These are phyloP conservation scores for Hippoglossus stenolepis DNA, from an alignment of 2,113 vertebrate genomes.

Conservation along the genomic window DNA sequence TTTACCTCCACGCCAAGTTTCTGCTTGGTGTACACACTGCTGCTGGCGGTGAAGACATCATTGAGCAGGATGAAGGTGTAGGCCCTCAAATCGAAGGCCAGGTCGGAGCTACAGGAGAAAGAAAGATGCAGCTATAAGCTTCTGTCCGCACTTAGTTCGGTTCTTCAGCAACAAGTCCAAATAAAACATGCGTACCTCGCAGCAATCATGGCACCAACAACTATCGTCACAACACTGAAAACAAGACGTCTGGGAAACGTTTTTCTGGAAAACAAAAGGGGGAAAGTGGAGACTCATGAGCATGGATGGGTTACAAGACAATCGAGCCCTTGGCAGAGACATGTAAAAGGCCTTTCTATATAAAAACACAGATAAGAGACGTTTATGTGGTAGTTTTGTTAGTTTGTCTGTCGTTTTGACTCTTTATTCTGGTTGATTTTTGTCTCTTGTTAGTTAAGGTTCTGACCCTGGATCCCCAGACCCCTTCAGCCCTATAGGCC, in stretches of 20 bases:
- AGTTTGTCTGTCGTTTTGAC: too few species aligned
- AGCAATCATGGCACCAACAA: constrained; percentile 90
- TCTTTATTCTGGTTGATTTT: too few species aligned
- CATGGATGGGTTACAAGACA: too few species aligned
- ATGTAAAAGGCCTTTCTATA: too few species aligned
- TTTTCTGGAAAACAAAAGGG: constrained; percentile 83
- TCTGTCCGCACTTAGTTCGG: too few species aligned
- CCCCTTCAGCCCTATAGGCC: too few species aligned
- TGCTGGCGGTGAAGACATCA: constrained; percentile 91
- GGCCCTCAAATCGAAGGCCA: constrained; percentile 89
- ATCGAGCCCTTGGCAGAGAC: too few species aligned
- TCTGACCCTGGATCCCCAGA: too few species aligned
- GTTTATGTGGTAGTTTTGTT: too few species aligned
- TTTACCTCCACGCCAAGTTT: constrained; percentile 90
- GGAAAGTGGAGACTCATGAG: constrained; percentile 16
- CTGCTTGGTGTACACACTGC: constrained; percentile 91
- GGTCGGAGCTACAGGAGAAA: constrained; percentile 85
- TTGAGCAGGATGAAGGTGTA: constrained; percentile 91
- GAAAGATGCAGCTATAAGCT: not conserved
- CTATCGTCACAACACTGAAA: constrained; percentile 86
- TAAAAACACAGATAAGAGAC: too few species aligned
- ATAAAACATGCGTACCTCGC: constrained; percentile 84
- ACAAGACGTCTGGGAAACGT: constrained; percentile 82
- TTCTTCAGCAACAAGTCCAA: not conserved
- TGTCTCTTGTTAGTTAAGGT: too few species aligned